These are phyloP conservation scores for Dasypolia templi DNA, from an alignment of 2,888 invertebrate genomes.

Conservation along the genomic window DNA sequence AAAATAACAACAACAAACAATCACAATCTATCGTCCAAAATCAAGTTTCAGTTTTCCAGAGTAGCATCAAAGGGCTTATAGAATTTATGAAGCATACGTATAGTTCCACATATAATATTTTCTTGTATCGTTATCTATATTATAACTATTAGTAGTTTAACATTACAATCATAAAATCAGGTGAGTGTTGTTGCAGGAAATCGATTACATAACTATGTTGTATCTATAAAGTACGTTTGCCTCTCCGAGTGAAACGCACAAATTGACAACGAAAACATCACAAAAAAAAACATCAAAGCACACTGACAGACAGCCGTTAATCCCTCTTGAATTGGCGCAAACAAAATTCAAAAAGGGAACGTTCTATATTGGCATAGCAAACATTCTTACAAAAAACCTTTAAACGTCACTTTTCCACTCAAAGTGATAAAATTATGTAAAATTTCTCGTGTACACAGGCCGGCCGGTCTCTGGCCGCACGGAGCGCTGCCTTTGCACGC, in stretches of 20 bases:
- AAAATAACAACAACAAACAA: too few relatives aligned
- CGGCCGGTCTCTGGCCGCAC: slow-evolving; percentile 50
- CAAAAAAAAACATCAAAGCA: slow-evolving; percentile 21
- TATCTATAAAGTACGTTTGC: slow-evolving; percentile 10
- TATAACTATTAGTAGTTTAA: neutral
- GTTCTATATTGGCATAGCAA: slow-evolving; percentile 56
- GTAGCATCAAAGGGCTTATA: slow-evolving; percentile 28
- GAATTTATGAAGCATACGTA: slow-evolving; percentile 14
- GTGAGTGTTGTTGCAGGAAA: neutral
- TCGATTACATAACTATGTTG: neutral
- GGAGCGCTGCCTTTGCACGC: slow-evolving; percentile 73
- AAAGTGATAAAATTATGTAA: slow-evolving; percentile 55
- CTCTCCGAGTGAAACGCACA: neutral
- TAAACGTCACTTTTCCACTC: slow-evolving; percentile 36
- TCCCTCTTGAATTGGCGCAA: slow-evolving; percentile 24
- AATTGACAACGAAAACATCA: slow-evolving; percentile 20
- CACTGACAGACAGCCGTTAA: slow-evolving; percentile 8
- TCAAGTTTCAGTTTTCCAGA: slow-evolving; percentile 10
- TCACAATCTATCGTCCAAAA: neutral
- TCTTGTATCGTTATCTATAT: neutral
- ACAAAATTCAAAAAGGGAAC: slow-evolving; percentile 38
- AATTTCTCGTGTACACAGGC: slow-evolving; percentile 51
- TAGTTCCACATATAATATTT: neutral
- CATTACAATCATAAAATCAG: neutral
- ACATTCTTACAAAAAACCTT: slow-evolving; percentile 46